Evolutionary conservation across 2,888 invertebrate species (phyloP).

Genomic region (Athalia cordata): DNA sequence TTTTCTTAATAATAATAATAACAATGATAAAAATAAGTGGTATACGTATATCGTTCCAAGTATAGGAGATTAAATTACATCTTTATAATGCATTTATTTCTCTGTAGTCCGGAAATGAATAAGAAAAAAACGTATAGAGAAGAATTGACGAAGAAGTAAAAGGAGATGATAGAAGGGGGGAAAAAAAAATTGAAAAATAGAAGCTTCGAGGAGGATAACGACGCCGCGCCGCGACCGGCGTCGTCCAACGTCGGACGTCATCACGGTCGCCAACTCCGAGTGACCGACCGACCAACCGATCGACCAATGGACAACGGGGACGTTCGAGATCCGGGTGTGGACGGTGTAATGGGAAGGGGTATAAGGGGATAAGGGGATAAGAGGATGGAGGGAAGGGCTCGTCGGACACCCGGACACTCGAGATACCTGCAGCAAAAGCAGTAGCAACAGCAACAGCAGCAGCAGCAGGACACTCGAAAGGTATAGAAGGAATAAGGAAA

Average conservation of each 20-base stretch:
- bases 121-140: no score
- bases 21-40: no score
- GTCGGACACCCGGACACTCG: slow-evolving; percentile 38
- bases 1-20: no score
- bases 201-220: background rate
- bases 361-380: background rate
- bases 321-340: slow-evolving; percentile 58
- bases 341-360: slow-evolving; percentile 26
- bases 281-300: slow-evolving; percentile 51
- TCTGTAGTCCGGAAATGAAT: no score
- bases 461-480: no score
- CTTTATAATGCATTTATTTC: no score
- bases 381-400: background rate
- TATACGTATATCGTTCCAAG: no score
- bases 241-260: slow-evolving; percentile 48
- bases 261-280: slow-evolving; percentile 49
- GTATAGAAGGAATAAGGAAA: background rate
- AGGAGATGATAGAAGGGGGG: background rate
- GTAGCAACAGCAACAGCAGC: no score
- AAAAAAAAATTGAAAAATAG: background rate
- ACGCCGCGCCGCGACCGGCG: background rate
- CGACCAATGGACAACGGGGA: slow-evolving; percentile 57
- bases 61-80: no score
- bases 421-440: slow-evolving; percentile 2
- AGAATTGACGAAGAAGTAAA: no score